Evolutionary conservation across 2,888 invertebrate species (phyloP).

Genomic region (Salpingus planirostris): DNA sequence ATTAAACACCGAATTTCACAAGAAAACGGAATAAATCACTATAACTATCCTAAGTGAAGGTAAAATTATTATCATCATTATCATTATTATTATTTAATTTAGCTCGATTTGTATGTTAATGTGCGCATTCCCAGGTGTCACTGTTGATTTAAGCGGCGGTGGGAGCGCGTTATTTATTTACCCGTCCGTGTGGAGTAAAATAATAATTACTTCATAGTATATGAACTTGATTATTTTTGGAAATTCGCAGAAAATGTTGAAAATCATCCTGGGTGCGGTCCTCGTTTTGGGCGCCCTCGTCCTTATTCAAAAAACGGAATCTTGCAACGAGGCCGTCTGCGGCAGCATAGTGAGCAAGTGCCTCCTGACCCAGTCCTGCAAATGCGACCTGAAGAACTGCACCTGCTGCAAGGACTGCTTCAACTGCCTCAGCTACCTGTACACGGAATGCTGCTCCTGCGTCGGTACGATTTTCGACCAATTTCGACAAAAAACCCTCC

Average conservation of each 20-base stretch:
- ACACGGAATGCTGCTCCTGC: conserved; percentile 93
- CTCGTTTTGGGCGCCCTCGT: conserved; percentile 6
- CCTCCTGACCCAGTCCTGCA: conserved; percentile 91
- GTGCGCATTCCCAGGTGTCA: conserved; percentile 12
- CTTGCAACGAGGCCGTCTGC: conserved; percentile 90
- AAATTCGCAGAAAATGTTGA: conserved; percentile 6
- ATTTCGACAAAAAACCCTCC: too few relatives aligned
- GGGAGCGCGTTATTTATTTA: too few relatives aligned
- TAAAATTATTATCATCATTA: conserved; percentile 3
- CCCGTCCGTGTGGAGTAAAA: too few relatives aligned
- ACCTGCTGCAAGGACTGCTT: conserved; percentile 93
- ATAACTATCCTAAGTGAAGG: background rate
- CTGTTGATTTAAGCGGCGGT: too few relatives aligned
- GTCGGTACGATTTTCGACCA: conserved; percentile 83
- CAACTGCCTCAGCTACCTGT: conserved; percentile 79
- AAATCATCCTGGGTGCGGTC: background rate
- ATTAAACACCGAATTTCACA: too few relatives aligned
- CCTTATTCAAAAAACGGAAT: conserved; percentile 20
- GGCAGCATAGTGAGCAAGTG: conserved; percentile 95
- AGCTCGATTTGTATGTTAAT: conserved; percentile 13
- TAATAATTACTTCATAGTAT: conserved; percentile 1
- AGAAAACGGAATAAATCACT: too few relatives aligned
- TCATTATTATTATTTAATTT: too few relatives aligned
- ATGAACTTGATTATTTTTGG: conserved; percentile 1
- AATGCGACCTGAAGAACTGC: conserved; percentile 86